phyloP scores from a whole-genome alignment of 2,797 vertebrate species.

The Malurus leucopterus region DNA sequence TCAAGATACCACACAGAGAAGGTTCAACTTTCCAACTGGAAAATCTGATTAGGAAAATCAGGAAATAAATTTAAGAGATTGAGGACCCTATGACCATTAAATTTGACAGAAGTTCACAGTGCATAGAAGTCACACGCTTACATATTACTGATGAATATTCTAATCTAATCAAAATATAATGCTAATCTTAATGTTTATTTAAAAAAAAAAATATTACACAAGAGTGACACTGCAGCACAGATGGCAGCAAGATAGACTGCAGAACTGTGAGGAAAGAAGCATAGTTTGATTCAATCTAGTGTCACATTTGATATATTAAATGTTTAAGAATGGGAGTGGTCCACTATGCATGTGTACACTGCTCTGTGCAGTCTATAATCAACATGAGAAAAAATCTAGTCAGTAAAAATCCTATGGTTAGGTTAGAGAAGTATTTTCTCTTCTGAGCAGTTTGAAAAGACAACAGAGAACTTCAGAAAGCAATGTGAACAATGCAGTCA shows the following conservation, averaged over 20 bases:
- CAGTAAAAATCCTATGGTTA: neutral
- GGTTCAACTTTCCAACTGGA: neutral
- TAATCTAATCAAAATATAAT: neutral
- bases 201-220: neutral
- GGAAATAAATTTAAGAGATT: neutral
- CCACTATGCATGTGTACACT: neutral
- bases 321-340: neutral
- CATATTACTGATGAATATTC: neutral
- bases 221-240: neutral
- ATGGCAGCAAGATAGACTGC: neutral
- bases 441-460: neutral
- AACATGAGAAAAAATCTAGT: neutral
- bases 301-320: neutral
- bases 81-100: neutral
- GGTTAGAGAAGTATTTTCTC: neutral
- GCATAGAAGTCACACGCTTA: neutral
- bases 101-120: neutral
- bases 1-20: neutral
- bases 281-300: neutral
- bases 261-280: neutral
- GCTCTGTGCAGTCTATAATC: neutral
- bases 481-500: neutral
- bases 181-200: neutral
- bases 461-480: neutral
- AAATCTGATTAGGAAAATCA: constrained; percentile 3